Percentiles rank a stretch among this genome's conserved stretches.
These are phyloP conservation scores for Melieria omissa DNA, from an alignment of 2,888 invertebrate species.

Conservation along the genomic window DNA sequence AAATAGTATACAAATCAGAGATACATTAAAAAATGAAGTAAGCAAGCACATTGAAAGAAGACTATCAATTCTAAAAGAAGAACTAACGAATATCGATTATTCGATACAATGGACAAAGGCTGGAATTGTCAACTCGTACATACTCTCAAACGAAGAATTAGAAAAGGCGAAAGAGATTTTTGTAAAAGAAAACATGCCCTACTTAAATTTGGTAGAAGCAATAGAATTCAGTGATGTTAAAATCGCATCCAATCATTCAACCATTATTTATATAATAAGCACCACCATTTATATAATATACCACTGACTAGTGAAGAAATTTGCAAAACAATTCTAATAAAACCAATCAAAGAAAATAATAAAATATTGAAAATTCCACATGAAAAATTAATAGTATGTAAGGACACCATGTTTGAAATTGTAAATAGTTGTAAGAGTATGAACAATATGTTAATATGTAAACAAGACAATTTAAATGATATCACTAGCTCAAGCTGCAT, in stretches of 20 bases:
- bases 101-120: conserved; percentile 40
- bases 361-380: conserved; percentile 30
- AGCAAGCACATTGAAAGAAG: conserved; percentile 33
- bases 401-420: conserved; percentile 27
- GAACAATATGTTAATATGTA: neutral
- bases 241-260: conserved; percentile 35
- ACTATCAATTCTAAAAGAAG: conserved; percentile 38
- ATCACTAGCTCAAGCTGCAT: neutral
- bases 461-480: neutral
- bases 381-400: conserved; percentile 12
- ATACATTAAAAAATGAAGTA: conserved; percentile 14
- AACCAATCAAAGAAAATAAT: conserved; percentile 39
- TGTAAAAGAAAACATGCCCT: conserved; percentile 39
- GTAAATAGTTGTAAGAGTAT: conserved; percentile 31
- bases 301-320: conserved; percentile 34
- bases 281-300: too few relatives aligned
- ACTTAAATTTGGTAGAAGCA: conserved; percentile 42
- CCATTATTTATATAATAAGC: conserved; percentile 37
- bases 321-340: conserved; percentile 36
- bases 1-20: conserved; percentile 22
- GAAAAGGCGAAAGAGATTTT: conserved; percentile 31
- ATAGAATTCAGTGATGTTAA: conserved; percentile 43
- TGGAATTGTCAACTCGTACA: conserved; percentile 36
- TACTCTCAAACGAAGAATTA: conserved; percentile 38
- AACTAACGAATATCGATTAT: conserved; percentile 34